Evolutionary conservation across 2,797 vertebrate species (phyloP).

Genomic region (Limnodromus scolopaceus): DNA sequence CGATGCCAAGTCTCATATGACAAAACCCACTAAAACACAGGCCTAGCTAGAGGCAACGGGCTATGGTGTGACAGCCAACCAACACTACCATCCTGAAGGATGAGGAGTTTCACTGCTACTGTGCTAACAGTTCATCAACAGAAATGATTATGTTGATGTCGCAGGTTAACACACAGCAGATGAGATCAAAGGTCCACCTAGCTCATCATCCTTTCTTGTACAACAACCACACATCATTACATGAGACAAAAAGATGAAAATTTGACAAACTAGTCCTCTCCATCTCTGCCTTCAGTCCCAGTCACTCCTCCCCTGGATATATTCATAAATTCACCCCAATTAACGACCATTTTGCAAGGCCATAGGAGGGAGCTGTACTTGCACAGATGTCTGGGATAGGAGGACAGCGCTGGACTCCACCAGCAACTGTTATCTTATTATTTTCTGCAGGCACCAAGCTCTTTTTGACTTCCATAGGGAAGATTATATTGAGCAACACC

Average conservation of each 20-base stretch:
- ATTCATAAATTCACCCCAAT: not conserved
- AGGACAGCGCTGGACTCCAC: not conserved
- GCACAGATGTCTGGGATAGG: not conserved
- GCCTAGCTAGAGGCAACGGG: not conserved
- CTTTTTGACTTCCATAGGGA: not conserved
- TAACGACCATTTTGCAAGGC: not conserved
- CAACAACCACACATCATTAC: not conserved
- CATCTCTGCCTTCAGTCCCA: not conserved
- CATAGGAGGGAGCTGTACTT: not conserved
- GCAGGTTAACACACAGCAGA: not conserved
- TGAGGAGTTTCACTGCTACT: not conserved
- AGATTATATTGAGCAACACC: constrained; percentile 25
- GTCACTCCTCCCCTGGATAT: not conserved
- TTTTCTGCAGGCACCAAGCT: not conserved
- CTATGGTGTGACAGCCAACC: not conserved
- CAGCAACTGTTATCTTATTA: not conserved
- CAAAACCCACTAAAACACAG: not conserved
- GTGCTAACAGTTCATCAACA: not conserved
- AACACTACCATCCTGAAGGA: not conserved
- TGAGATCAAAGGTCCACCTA: not conserved
- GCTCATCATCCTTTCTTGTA: not conserved
- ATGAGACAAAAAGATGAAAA: not conserved
- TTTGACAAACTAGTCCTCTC: not conserved
- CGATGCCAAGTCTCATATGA: not conserved
- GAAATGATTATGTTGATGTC: not conserved